Evolutionary conservation across 64 coral and sea anemone species (phyloP).

Genomic region (Stylophora pistillata): DNA sequence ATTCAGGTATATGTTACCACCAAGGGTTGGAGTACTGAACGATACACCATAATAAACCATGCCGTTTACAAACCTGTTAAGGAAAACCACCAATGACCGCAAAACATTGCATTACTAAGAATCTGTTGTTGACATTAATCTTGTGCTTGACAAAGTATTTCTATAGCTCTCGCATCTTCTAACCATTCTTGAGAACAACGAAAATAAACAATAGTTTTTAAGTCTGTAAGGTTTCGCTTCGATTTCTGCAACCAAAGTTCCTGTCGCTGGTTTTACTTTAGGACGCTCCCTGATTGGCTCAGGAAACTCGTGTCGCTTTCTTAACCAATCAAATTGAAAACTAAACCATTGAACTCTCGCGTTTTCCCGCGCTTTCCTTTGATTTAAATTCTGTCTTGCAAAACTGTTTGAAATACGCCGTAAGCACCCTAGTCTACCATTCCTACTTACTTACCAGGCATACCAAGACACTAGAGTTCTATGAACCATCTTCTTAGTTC

Average conservation of each 20-base stretch:
- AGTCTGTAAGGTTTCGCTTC: too few species aligned
- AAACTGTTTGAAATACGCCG: neutral
- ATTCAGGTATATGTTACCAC: constrained; percentile 80
- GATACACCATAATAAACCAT: constrained; percentile 76
- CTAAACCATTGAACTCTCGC: neutral
- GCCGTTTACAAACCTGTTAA: constrained; percentile 41
- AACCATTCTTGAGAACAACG: too few species aligned
- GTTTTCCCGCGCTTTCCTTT: neutral
- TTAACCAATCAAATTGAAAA: too few species aligned
- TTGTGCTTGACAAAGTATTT: too few species aligned
- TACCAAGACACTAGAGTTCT: constrained; percentile 43
- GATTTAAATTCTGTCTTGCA: neutral
- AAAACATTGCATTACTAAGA: neutral
- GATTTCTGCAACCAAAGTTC: too few species aligned
- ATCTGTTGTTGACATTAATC: neutral
- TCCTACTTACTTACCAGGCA: constrained; percentile 28
- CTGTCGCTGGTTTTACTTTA: too few species aligned
- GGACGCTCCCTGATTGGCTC: too few species aligned
- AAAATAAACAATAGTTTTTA: too few species aligned
- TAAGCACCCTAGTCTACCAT: too few species aligned
- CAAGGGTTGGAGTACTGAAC: constrained; percentile 63
- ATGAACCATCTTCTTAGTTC: constrained; percentile 52
- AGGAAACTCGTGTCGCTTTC: too few species aligned
- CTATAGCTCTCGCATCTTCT: too few species aligned
- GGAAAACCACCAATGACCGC: neutral